Evolutionary conservation across 2,113 vertebrate genomes (phyloP).

Genomic region (Tetrao urogallus): DNA sequence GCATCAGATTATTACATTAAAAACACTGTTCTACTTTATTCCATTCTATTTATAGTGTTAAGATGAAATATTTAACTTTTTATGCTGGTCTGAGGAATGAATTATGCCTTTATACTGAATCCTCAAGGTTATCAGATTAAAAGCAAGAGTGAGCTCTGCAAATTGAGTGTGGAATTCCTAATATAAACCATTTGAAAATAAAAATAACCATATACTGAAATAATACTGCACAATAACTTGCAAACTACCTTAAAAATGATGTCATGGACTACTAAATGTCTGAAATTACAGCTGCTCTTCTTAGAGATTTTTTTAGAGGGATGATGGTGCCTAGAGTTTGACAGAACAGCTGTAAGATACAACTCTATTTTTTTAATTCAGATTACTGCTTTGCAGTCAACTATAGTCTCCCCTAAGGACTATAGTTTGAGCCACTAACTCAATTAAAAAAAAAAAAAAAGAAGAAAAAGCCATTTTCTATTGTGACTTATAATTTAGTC

Average conservation of each 20-base stretch:
- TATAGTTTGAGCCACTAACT: background rate
- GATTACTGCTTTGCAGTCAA: background rate
- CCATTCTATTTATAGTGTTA: background rate
- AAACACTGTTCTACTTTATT: background rate
- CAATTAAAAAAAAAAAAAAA: background rate
- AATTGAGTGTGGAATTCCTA: background rate
- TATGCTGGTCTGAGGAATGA: background rate
- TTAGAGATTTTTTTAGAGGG: background rate
- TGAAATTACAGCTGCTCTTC: background rate
- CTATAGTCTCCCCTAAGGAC: background rate
- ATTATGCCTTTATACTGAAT: background rate
- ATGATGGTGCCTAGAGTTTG: background rate
- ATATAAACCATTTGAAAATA: background rate
- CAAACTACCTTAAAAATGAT: background rate
- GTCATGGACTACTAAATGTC: background rate
- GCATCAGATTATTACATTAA: background rate
- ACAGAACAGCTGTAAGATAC: background rate
- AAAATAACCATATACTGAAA: background rate
- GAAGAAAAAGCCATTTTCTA: fast-evolving
- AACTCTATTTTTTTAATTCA: background rate
- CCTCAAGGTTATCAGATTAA: background rate
- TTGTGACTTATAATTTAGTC: background rate
- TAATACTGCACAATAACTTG: background rate
- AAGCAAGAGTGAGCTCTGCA: background rate
- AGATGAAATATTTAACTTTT: background rate